These are phyloP conservation scores for Nibea albiflora DNA, from an alignment of 2,113 vertebrate genomes.

Conservation along the genomic window DNA sequence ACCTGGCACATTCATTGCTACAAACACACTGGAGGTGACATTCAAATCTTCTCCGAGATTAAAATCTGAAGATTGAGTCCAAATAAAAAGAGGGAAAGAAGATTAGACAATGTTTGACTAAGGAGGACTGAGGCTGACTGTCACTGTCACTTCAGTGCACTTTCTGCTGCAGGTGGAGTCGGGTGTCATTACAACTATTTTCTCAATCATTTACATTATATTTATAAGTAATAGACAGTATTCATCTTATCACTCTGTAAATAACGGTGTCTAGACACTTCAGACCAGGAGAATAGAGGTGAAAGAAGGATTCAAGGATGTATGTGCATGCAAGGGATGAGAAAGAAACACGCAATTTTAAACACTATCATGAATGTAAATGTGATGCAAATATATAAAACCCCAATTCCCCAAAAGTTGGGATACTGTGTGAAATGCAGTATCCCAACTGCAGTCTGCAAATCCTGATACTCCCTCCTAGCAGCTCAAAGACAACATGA, in stretches of 20 bases:
- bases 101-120: neutral
- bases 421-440: too few relatives aligned
- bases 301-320: neutral
- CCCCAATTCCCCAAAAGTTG: too few relatives aligned
- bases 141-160: neutral
- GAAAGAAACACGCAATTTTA: too few relatives aligned
- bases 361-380: too few relatives aligned
- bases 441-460: too few relatives aligned
- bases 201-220: neutral
- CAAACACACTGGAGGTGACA: constrained; percentile 20
- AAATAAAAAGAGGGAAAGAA: constrained; percentile 16
- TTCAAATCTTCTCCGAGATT: constrained; percentile 35
- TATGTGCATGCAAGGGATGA: too few relatives aligned
- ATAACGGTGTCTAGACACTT: neutral
- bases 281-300: neutral
- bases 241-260: neutral
- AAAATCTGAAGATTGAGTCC: constrained; percentile 22
- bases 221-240: neutral
- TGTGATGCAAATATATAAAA: too few relatives aligned
- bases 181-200: neutral
- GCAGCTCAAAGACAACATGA: too few relatives aligned
- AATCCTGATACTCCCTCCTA: too few relatives aligned
- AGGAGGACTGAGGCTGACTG: neutral
- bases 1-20: constrained; percentile 2
- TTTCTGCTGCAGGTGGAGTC: neutral